These are phyloP conservation scores for Clarias laeviceps DNA, from an alignment of 2,797 vertebrate species.

Conservation along the genomic window DNA sequence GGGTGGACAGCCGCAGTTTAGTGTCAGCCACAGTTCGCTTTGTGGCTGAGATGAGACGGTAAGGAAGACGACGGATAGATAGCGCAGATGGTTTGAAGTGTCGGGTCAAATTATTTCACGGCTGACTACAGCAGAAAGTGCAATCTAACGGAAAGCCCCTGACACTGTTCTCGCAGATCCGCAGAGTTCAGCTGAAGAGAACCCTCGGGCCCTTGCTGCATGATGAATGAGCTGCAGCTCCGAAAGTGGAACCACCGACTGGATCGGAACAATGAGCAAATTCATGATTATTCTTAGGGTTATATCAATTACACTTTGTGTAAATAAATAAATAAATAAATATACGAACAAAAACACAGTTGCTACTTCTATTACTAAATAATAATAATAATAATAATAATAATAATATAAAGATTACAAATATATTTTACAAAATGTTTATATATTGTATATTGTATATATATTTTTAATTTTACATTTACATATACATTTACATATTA, in stretches of 20 bases:
- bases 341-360: not conserved
- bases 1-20: constrained; percentile 58
- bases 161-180: constrained; percentile 92
- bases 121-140: constrained; percentile 92
- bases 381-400: no score
- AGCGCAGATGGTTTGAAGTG: constrained; percentile 98
- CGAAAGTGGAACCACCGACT: constrained; percentile 78
- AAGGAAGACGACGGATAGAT: constrained; percentile 99
- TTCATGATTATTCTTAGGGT: not conserved
- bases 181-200: constrained; percentile 77
- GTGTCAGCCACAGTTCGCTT: constrained; percentile 93
- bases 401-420: not conserved
- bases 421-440: no score
- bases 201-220: constrained; percentile 82
- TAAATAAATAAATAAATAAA: not conserved
- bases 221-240: constrained; percentile 85
- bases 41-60: constrained; percentile 85
- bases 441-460: no score
- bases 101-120: constrained; percentile 97
- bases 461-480: no score
- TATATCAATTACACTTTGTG: not conserved
- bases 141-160: constrained; percentile 94
- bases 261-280: constrained; percentile 56
- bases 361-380: not conserved
- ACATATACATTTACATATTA: no score